Conservation (phyloP, 2,797 vertebrate genomes). For the Rhincodon typus region DNA sequence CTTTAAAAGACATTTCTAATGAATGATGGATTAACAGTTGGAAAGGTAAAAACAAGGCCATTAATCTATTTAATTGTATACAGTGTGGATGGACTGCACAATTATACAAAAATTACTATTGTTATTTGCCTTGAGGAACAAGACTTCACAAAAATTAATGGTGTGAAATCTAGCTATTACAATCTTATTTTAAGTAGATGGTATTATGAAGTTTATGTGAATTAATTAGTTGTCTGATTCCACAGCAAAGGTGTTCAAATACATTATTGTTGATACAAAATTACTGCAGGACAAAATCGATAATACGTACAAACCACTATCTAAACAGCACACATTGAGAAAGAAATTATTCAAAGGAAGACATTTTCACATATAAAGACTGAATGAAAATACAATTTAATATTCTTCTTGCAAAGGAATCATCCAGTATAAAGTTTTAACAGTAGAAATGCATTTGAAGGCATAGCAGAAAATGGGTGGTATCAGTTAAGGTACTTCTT, state of each 20-base stretch:
- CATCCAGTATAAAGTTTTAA: not conserved
- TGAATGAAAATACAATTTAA: not conserved
- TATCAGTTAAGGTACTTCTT: not conserved
- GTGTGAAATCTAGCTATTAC: not conserved
- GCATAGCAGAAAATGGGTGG: not conserved
- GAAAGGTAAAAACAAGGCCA: slow-evolving; percentile 36
- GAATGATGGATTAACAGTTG: slow-evolving; percentile 34
- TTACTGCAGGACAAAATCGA: slow-evolving; percentile 30
- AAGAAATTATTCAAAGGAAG: not conserved
- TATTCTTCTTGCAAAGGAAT: not conserved
- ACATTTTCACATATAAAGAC: not conserved
- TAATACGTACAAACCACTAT: not conserved
- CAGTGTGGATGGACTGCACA: slow-evolving; percentile 17
- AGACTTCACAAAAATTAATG: slow-evolving; percentile 36
- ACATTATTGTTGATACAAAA: slow-evolving; percentile 1
- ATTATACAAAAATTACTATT: slow-evolving; percentile 37
- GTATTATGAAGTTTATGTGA: slow-evolving; percentile 28
- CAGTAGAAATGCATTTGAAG: not conserved
- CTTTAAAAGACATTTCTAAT: slow-evolving; percentile 32
- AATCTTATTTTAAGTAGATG: slow-evolving; percentile 15
- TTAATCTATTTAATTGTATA: slow-evolving; percentile 36
- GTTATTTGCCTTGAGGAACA: slow-evolving; percentile 25
- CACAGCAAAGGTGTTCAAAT: slow-evolving; percentile 22
- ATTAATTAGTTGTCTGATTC: slow-evolving; percentile 34
- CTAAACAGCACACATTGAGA: not conserved